A percentile compares a stretch with the other conserved stretches of the same genome.
Evolutionary conservation across 2,113 vertebrate genomes (phyloP).

Genomic region (Mus spicilegus): DNA sequence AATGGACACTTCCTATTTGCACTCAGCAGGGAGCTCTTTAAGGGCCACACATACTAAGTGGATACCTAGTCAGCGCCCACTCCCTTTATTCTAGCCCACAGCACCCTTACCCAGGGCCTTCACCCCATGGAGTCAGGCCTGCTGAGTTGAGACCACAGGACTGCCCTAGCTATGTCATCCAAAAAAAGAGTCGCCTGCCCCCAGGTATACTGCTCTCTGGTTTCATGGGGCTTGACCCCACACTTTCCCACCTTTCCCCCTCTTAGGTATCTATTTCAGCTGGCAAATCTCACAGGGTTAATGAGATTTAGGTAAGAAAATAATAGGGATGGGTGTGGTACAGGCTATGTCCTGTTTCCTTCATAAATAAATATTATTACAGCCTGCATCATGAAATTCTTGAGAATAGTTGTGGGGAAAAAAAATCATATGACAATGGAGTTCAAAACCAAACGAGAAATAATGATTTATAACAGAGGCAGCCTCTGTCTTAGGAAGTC

Average conservation of each 20-base stretch:
- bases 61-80: neutral
- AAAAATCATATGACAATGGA: neutral
- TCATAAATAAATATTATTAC: neutral
- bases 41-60: neutral
- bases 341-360: neutral
- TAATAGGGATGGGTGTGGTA: neutral
- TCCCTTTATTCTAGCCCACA: neutral
- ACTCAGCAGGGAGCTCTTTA: neutral
- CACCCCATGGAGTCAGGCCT: neutral
- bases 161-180: neutral
- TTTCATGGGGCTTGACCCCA: neutral
- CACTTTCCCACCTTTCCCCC: no score
- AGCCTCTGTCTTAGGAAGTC: neutral
- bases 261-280: constrained; percentile 9
- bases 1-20: neutral
- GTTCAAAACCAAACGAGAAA: neutral
- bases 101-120: neutral
- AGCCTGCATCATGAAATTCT: neutral
- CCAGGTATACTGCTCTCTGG: neutral
- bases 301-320: constrained; percentile 2
- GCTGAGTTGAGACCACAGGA: no score
- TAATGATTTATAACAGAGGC: neutral
- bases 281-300: neutral
- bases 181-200: neutral
- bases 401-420: neutral